phyloP scores from a whole-genome alignment of 2,797 vertebrate genomes.

The Hippopotamyrus pictus region DNA sequence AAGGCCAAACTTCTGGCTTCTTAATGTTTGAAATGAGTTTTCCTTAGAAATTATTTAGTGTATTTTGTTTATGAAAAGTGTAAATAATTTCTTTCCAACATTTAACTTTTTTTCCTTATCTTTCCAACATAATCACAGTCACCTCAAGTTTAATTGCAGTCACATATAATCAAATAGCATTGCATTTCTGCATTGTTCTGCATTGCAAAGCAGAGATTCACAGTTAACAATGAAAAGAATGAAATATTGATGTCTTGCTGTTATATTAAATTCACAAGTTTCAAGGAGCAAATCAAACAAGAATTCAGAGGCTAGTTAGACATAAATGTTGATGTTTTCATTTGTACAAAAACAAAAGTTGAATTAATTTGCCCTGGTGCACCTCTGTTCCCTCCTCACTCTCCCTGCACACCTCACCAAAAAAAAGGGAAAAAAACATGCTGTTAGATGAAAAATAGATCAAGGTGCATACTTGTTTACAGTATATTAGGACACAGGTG shows the following conservation, averaged over 20 bases:
- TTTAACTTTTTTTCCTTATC: neutral
- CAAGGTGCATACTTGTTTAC: conserved; percentile 27
- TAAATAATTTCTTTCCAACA: neutral
- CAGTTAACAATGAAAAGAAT: neutral
- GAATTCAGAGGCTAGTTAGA: conserved; percentile 17
- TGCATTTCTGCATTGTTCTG: neutral
- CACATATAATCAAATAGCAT: neutral
- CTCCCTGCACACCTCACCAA: conserved; percentile 11
- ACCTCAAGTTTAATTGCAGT: neutral
- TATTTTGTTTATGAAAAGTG: neutral
- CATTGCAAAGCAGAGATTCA: neutral
- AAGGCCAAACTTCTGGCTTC: neutral
- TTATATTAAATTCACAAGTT: conserved; percentile 9
- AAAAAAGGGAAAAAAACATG: conserved; percentile 24
- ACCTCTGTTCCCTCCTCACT: neutral
- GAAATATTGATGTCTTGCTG: neutral
- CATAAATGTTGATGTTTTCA: conserved; percentile 25
- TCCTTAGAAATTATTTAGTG: neutral
- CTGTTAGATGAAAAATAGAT: conserved; percentile 30
- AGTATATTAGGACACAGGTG: conserved; percentile 29
- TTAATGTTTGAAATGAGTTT: neutral
- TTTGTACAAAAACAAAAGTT: conserved; percentile 25
- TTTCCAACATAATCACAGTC: neutral
- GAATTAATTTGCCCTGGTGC: conserved; percentile 23
- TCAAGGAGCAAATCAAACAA: conserved; percentile 22